Evolutionary conservation across 2,113 vertebrate species (phyloP).

Genomic region (Agelaius phoeniceus): DNA sequence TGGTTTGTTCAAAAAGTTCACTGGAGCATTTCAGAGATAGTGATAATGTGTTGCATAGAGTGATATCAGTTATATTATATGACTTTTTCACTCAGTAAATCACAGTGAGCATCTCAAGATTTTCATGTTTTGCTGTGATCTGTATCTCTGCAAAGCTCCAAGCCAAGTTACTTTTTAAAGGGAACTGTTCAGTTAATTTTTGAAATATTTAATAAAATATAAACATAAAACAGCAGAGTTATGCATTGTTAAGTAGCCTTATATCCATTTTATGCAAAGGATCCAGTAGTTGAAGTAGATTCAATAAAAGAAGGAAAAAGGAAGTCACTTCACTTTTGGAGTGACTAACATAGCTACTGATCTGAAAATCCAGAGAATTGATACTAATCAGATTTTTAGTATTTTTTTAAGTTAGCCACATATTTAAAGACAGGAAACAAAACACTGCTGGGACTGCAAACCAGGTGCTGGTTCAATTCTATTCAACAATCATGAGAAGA

Average conservation of each 20-base stretch:
- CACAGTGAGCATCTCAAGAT: background rate
- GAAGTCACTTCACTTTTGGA: background rate
- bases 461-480: background rate
- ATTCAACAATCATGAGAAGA: background rate
- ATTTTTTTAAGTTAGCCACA: background rate
- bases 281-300: background rate
- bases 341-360: background rate
- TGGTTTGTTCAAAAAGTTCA: background rate
- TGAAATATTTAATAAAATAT: background rate
- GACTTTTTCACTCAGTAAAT: background rate
- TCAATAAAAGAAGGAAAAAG: background rate
- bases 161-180: background rate
- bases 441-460: background rate
- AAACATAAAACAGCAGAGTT: background rate
- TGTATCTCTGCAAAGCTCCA: background rate
- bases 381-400: background rate
- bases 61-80: background rate
- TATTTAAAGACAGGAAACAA: background rate
- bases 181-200: background rate
- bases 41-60: fast-evolving
- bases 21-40: background rate
- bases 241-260: background rate
- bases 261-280: background rate
- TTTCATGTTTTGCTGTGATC: background rate
- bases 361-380: background rate